phyloP scores from a whole-genome alignment of 2,797 vertebrate genomes.

The Perodicticus potto region DNA sequence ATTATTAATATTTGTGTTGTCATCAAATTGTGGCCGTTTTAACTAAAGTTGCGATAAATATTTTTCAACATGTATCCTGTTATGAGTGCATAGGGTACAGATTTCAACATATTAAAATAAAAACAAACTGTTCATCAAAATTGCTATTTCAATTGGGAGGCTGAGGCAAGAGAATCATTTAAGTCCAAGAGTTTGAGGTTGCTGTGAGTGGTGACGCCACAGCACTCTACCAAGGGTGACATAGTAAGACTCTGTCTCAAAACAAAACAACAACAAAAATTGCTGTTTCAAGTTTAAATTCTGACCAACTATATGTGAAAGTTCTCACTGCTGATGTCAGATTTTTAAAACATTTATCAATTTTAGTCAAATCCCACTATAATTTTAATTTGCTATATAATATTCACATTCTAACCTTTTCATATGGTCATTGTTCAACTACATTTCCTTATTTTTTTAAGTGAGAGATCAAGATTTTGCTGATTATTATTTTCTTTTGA shows the following conservation, averaged over 20 bases:
- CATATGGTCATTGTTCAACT: not conserved
- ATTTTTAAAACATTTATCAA: not conserved
- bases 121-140: not conserved
- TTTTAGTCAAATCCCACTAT: not conserved
- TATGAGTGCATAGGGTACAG: not conserved
- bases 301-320: not conserved
- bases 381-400: not conserved
- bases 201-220: no score
- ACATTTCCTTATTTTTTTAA: not conserved
- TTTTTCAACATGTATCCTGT: not conserved
- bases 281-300: not conserved
- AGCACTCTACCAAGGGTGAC: no score
- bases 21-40: not conserved
- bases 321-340: not conserved
- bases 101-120: not conserved
- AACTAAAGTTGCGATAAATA: not conserved
- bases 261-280: no score
- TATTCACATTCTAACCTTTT: not conserved
- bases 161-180: no score
- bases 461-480: not conserved
- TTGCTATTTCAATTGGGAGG: not conserved
- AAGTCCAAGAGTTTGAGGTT: no score
- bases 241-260: no score
- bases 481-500: not conserved
- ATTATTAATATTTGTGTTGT: not conserved